Percentiles rank a stretch among this genome's conserved stretches.
phyloP scores from a whole-genome alignment of 2,888 invertebrate genomes.

The Philhelius pedissequus region DNA sequence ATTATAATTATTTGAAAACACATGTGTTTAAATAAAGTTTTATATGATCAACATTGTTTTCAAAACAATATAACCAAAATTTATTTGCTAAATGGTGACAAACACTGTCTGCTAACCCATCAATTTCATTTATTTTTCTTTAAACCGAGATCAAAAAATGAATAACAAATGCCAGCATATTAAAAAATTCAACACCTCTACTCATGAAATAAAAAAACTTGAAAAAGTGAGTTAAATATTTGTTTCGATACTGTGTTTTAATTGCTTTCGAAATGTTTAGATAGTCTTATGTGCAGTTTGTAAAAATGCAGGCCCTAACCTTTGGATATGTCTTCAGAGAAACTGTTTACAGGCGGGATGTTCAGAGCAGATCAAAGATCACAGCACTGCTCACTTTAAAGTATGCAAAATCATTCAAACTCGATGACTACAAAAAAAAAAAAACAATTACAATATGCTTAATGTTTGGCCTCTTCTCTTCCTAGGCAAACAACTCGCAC shows the following conservation, averaged over 20 bases:
- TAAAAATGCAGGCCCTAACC: slow-evolving; percentile 85
- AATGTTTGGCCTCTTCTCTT: slow-evolving; percentile 20
- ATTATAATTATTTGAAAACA: slow-evolving; percentile 34
- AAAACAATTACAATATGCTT: not conserved
- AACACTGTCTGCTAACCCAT: slow-evolving; percentile 26
- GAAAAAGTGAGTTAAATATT: slow-evolving; percentile 70
- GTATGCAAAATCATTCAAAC: slow-evolving; percentile 75
- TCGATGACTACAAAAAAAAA: not conserved
- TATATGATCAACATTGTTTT: slow-evolving; percentile 22
- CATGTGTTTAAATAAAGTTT: slow-evolving; percentile 26
- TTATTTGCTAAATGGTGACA: slow-evolving; percentile 26
- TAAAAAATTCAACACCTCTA: slow-evolving; percentile 54
- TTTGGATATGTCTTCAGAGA: slow-evolving; percentile 92
- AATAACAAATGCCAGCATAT: slow-evolving; percentile 66
- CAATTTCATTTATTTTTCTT: slow-evolving; percentile 39
- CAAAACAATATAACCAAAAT: not conserved
- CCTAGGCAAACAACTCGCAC: slow-evolving; percentile 83
- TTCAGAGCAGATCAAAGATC: slow-evolving; percentile 89
- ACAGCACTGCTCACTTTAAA: slow-evolving; percentile 89
- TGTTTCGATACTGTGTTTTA: not conserved
- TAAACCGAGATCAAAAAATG: slow-evolving; percentile 45
- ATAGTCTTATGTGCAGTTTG: slow-evolving; percentile 85
- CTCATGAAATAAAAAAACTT: slow-evolving; percentile 71
- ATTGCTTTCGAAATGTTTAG: slow-evolving; percentile 73
- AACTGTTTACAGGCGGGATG: slow-evolving; percentile 91